Conservation (phyloP, 2,888 invertebrate species). For the Oxystoma pomonae region DNA sequence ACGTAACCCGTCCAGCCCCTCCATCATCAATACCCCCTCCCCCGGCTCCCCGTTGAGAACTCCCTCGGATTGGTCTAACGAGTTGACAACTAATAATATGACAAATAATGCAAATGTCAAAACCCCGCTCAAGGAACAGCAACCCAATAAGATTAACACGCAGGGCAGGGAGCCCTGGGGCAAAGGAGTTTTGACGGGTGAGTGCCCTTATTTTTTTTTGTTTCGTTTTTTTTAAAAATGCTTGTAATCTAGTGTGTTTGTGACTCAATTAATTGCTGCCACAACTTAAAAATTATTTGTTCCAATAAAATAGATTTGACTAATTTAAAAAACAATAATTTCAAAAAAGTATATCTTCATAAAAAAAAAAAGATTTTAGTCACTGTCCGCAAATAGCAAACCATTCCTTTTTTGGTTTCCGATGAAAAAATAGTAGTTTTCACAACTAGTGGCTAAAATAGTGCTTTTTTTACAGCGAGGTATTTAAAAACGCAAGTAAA, state of each 20-base stretch:
- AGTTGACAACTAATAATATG: constrained; percentile 38
- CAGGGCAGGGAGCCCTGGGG: constrained; percentile 32
- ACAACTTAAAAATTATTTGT: background rate
- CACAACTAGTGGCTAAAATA: too few species aligned
- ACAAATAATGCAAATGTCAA: constrained; percentile 46
- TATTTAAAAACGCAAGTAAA: too few species aligned
- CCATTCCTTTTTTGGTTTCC: too few species aligned
- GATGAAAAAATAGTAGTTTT: too few species aligned
- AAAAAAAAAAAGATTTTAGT: too few species aligned
- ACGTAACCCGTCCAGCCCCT: constrained; percentile 40
- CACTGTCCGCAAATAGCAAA: too few species aligned
- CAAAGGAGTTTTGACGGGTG: constrained; percentile 35
- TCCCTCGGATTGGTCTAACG: constrained; percentile 55
- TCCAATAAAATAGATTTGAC: background rate
- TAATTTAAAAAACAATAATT: too few species aligned
- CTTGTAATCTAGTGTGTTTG: too few species aligned
- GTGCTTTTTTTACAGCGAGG: too few species aligned
- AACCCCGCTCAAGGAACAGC: constrained; percentile 50
- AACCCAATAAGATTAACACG: constrained; percentile 40
- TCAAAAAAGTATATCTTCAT: too few species aligned
- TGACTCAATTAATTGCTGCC: too few species aligned
- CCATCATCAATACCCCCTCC: constrained; percentile 40
- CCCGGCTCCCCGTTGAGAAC: constrained; percentile 47
- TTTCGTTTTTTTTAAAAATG: too few species aligned
- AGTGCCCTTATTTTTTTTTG: constrained; percentile 5